Conservation (phyloP, 2,797 vertebrate genomes). For the Zenarchopterus dispar region DNA sequence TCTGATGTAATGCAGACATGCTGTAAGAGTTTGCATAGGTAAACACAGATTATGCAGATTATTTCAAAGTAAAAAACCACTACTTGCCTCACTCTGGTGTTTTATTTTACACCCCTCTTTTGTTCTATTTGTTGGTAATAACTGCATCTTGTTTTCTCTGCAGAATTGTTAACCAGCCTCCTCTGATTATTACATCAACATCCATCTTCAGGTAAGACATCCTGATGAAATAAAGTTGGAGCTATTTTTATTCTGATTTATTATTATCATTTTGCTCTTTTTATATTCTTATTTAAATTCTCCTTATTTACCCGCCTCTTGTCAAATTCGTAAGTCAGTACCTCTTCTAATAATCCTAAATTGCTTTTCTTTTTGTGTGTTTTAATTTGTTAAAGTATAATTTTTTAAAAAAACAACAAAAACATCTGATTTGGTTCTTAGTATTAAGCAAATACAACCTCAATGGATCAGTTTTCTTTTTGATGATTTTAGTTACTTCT, state of each 20-base stretch:
- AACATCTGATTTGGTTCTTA: too few species aligned
- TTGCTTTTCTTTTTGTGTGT: too few species aligned
- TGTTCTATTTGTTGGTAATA: conserved; percentile 12
- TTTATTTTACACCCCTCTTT: not conserved
- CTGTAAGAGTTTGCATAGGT: too few species aligned
- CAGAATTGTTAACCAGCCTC: conserved; percentile 83
- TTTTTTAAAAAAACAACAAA: too few species aligned
- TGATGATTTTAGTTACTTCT: too few species aligned
- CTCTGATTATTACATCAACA: conserved; percentile 44
- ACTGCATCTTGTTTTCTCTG: conserved; percentile 10
- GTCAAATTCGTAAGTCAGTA: too few species aligned
- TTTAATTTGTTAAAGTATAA: too few species aligned
- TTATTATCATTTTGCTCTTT: too few species aligned
- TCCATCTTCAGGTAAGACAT: conserved; percentile 77
- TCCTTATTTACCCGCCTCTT: not conserved
- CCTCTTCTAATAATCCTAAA: too few species aligned
- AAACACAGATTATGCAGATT: not conserved
- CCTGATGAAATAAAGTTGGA: not conserved
- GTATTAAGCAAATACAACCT: too few species aligned
- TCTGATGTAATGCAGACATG: too few species aligned
- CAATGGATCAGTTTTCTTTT: too few species aligned
- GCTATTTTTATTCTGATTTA: not conserved
- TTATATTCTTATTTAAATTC: not conserved
- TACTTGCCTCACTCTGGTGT: not conserved
- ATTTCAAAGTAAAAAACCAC: not conserved